phyloP scores from a whole-genome alignment of 2,888 invertebrate species.

The Thecocarcelia acutangulata region DNA sequence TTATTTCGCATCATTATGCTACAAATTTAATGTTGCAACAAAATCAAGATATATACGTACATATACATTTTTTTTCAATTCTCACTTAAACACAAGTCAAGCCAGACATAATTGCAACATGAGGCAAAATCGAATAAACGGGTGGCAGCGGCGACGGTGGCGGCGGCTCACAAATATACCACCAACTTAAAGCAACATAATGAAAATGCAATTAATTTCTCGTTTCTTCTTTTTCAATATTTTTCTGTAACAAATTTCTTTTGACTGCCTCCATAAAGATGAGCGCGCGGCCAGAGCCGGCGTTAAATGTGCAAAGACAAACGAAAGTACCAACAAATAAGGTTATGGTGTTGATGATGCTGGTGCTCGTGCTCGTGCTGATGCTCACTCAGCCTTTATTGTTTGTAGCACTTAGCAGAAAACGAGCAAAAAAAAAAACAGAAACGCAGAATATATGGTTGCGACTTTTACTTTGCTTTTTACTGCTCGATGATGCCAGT shows the following conservation, averaged over 20 bases:
- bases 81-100: conserved; percentile 18
- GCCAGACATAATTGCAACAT: conserved; percentile 48
- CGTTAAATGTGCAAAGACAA: conserved; percentile 11
- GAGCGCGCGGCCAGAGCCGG: conserved; percentile 17
- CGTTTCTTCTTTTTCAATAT: conserved; percentile 65
- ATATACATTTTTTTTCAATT: conserved; percentile 25
- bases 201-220: conserved; percentile 82
- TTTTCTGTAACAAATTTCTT: conserved; percentile 44
- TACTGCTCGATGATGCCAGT: conserved; percentile 39
- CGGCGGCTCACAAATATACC: conserved; percentile 10
- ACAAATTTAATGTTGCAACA: conserved; percentile 45
- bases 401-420: conserved; percentile 22
- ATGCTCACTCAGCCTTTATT: conserved; percentile 52
- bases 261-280: conserved; percentile 58
- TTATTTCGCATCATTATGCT: conserved; percentile 62
- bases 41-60: conserved; percentile 32
- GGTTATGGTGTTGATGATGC: conserved; percentile 53
- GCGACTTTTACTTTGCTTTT: conserved; percentile 49
- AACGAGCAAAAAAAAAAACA: background rate
- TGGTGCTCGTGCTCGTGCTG: no score
- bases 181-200: conserved; percentile 75
- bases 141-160: background rate
- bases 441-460: conserved; percentile 26
- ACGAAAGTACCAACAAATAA: conserved; percentile 35
- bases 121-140: conserved; percentile 57